Conservation (phyloP, 2,113 vertebrate species). For the Xenopus borealis region DNA sequence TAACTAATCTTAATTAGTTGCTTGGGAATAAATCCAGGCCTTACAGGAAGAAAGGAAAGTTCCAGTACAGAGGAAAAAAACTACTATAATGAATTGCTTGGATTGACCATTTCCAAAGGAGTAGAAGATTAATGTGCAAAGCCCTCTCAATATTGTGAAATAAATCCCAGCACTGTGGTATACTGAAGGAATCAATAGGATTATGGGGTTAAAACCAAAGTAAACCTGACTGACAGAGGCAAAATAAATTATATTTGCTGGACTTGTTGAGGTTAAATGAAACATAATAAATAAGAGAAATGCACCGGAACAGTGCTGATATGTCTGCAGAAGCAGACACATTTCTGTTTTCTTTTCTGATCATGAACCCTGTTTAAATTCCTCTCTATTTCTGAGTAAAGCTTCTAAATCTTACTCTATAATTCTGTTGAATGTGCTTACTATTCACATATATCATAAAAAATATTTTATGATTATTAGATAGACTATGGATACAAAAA, state of each 20-base stretch:
- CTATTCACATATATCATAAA: no score
- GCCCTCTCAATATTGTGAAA: constrained; percentile 35
- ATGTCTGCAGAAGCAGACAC: constrained; percentile 16
- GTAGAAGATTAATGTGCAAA: constrained; percentile 39
- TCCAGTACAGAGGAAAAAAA: constrained; percentile 18
- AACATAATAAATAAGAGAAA: constrained; percentile 32
- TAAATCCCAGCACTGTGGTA: constrained; percentile 35
- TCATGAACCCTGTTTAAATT: background rate
- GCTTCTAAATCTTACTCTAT: no score
- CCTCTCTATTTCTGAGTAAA: background rate
- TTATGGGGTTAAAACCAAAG: constrained; percentile 43
- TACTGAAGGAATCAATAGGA: constrained; percentile 43
- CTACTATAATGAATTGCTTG: constrained; percentile 26
- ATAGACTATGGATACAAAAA: no score
- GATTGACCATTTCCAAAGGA: constrained; percentile 21
- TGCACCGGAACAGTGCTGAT: constrained; percentile 5
- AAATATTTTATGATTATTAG: no score
- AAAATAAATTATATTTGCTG: constrained; percentile 40
- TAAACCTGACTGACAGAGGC: constrained; percentile 40
- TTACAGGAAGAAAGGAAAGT: constrained; percentile 6
- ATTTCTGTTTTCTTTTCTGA: constrained; percentile 20
- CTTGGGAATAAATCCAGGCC: constrained; percentile 18
- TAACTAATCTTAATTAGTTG: constrained; percentile 23
- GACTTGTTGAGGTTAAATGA: constrained; percentile 36
- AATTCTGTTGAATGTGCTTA: no score